Evolutionary conservation across 2,888 invertebrate genomes (phyloP).

Genomic region (Neoaliturus tenellus): DNA sequence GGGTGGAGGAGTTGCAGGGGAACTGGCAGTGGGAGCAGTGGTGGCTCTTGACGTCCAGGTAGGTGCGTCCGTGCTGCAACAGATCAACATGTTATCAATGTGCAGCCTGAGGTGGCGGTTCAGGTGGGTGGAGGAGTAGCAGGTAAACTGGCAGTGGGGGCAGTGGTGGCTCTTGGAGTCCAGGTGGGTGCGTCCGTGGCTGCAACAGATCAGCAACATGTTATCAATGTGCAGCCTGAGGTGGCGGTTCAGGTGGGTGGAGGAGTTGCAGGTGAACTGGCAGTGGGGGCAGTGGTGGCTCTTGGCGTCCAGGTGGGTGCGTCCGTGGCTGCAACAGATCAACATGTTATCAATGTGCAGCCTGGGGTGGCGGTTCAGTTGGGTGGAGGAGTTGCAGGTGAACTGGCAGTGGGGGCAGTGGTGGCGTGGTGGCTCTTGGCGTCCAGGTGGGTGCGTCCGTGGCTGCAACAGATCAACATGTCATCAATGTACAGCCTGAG

Average conservation of each 20-base stretch:
- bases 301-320: conserved; percentile 73
- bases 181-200: conserved; percentile 79
- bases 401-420: conserved; percentile 82
- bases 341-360: too few species aligned
- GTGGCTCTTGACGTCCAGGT: conserved; percentile 91
- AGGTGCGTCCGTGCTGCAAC: too few species aligned
- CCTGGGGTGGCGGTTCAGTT: conserved; percentile 86
- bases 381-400: conserved; percentile 79
- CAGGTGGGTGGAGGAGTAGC: conserved; percentile 82
- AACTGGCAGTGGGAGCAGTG: conserved; percentile 89
- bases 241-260: conserved; percentile 86
- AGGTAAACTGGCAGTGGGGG: conserved; percentile 86
- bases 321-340: conserved; percentile 77
- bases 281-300: conserved; percentile 75
- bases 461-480: conserved; percentile 75
- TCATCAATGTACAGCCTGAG: conserved; percentile 85
- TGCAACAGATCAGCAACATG: conserved; percentile 71
- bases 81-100: too few species aligned
- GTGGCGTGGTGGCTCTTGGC: conserved; percentile 63
- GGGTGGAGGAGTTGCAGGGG: conserved; percentile 86
- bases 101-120: conserved; percentile 88
- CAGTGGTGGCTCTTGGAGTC: conserved; percentile 88
- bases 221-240: conserved; percentile 87
- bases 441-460: conserved; percentile 77
- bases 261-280: conserved; percentile 80